phyloP scores from a whole-genome alignment of 1,140 invertebrate species.

The Armadillidium nasatum region DNA sequence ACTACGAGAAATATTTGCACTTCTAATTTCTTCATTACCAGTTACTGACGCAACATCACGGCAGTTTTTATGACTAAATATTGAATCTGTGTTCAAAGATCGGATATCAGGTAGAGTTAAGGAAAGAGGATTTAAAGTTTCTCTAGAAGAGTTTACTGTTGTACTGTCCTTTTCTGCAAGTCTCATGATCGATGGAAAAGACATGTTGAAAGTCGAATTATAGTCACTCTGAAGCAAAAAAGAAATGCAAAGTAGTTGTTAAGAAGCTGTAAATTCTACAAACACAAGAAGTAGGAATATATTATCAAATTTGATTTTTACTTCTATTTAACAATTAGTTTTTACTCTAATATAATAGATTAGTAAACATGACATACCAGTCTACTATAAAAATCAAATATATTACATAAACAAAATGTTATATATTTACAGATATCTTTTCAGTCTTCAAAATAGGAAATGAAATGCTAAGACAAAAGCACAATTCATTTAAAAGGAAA shows the following conservation, averaged over 20 bases:
- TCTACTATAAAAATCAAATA: no score
- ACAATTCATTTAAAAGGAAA: no score
- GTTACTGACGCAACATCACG: neutral
- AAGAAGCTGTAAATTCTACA: no score
- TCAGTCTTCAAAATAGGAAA: no score
- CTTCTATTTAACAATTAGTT: no score
- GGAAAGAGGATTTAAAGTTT: neutral
- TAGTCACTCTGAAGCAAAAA: constrained; percentile 2
- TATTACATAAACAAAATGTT: no score
- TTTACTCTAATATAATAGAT: no score
- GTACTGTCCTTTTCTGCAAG: neutral
- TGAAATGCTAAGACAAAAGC: no score
- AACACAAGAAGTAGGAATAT: no score
- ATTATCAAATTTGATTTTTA: no score
- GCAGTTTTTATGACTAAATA: neutral
- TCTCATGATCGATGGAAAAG: neutral
- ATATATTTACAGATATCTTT: no score
- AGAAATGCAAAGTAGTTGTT: neutral
- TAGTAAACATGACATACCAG: no score
- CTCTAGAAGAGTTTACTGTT: neutral
- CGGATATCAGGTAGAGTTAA: neutral
- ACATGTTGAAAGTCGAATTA: neutral
- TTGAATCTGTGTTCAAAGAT: neutral
- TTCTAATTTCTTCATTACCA: neutral
- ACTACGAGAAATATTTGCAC: neutral